A percentile compares a stretch with the other conserved stretches of the same genome.
Evolutionary conservation across 2,888 invertebrate species (phyloP).

Genomic region (Athrips mouffetella): DNA sequence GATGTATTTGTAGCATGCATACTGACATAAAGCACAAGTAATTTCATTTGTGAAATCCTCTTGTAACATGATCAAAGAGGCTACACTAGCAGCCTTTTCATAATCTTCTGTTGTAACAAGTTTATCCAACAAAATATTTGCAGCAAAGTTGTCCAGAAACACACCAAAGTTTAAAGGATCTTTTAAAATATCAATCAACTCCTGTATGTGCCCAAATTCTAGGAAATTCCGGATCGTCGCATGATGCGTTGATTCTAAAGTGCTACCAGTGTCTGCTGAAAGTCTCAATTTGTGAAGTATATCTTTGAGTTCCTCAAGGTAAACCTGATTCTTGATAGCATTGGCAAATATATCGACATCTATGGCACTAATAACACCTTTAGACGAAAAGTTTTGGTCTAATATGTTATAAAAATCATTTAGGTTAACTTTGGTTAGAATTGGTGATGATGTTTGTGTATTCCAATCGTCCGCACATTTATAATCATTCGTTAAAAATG

Average conservation of each 20-base stretch:
- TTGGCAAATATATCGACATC: constrained; percentile 92
- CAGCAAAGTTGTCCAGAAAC: constrained; percentile 89
- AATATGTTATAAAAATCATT: constrained; percentile 84
- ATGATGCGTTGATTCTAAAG: constrained; percentile 89
- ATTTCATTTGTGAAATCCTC: constrained; percentile 89
- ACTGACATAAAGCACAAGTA: constrained; percentile 82
- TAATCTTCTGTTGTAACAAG: constrained; percentile 84
- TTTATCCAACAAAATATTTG: constrained; percentile 88
- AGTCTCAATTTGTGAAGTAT: constrained; percentile 84
- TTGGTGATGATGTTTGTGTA: constrained; percentile 77
- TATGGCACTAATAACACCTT: constrained; percentile 83
- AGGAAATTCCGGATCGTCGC: constrained; percentile 83
- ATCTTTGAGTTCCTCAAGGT: constrained; percentile 85
- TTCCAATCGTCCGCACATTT: constrained; percentile 85
- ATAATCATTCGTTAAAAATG: constrained; percentile 84
- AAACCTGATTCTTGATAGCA: constrained; percentile 72
- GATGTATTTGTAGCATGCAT: constrained; percentile 86
- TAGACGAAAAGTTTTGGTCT: constrained; percentile 81
- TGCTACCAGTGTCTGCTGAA: constrained; percentile 83
- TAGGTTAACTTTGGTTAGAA: constrained; percentile 80
- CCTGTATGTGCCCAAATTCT: constrained; percentile 75
- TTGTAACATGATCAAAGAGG: constrained; percentile 90
- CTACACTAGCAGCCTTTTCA: constrained; percentile 85
- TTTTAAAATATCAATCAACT: constrained; percentile 84
- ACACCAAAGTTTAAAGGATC: constrained; percentile 93